These are phyloP conservation scores for Glandiceps talaboti DNA, from an alignment of 53 echinoderm and acorn worm genomes.

Conservation along the genomic window DNA sequence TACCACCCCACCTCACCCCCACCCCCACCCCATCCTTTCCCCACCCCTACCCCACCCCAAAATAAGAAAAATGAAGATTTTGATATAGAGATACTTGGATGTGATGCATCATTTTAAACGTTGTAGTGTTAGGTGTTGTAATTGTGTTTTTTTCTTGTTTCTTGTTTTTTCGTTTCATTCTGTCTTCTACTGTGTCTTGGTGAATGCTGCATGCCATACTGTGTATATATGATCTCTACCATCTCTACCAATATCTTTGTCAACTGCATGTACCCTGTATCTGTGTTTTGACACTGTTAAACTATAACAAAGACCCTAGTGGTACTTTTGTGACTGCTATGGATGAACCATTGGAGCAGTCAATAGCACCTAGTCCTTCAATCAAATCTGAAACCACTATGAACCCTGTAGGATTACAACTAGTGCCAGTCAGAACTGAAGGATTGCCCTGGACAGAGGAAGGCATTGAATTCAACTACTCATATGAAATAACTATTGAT, in stretches of 20 bases:
- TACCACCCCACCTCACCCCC: no score
- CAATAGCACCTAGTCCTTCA: constrained; percentile 4
- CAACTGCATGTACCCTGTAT: no score
- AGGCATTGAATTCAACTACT: constrained; percentile 27
- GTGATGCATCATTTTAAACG: no score
- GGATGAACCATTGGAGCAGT: background rate
- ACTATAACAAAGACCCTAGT: background rate
- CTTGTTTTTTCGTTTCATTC: background rate
- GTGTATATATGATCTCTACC: background rate
- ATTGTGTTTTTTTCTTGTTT: background rate
- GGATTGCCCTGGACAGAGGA: constrained; percentile 78
- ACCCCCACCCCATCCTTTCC: no score
- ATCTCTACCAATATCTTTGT: no score
- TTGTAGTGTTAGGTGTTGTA: no score
- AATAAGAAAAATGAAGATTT: no score
- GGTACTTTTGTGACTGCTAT: constrained; percentile 24
- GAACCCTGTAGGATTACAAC: constrained; percentile 1
- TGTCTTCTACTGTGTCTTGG: background rate
- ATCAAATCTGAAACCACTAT: constrained; percentile 1
- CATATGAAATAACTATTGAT: constrained; percentile 60
- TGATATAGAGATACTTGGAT: no score
- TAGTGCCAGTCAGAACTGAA: constrained; percentile 52
- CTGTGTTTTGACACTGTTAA: no score
- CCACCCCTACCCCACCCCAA: no score
- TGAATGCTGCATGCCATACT: background rate